Conservation (phyloP, 2,797 vertebrate genomes). For the Sphaeramia orbicularis region DNA sequence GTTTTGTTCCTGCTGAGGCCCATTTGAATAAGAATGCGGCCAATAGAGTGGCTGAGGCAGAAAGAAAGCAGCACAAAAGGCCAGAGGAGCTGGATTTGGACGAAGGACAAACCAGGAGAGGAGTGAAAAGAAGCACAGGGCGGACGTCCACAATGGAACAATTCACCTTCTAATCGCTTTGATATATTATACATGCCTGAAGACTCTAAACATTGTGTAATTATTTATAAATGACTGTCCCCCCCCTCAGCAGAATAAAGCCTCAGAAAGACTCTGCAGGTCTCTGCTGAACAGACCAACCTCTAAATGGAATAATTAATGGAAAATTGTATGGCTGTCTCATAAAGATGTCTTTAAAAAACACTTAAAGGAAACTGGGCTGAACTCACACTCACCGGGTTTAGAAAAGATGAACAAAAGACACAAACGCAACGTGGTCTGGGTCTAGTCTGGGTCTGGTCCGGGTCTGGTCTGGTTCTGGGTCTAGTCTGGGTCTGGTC, state of each 20-base stretch:
- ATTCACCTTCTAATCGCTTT: constrained; percentile 99
- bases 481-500: too few species aligned
- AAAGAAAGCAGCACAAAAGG: constrained; percentile 97
- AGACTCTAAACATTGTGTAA: constrained; percentile 99
- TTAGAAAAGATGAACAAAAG: too few species aligned
- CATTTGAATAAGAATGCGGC: constrained; percentile 98
- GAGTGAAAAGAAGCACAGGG: constrained; percentile 92
- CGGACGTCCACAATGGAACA: constrained; percentile 95
- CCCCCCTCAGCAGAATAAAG: constrained; percentile 89
- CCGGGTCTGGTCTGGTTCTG: too few species aligned
- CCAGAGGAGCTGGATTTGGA: constrained; percentile 95
- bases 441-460: background rate
- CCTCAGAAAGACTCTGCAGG: constrained; percentile 97
- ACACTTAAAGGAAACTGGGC: constrained; percentile 90
- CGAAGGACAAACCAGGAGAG: constrained; percentile 93
- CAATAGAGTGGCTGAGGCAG: constrained; percentile 95
- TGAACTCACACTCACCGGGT: too few species aligned
- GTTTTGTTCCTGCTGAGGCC: constrained; percentile 93
- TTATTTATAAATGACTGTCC: constrained; percentile 99
- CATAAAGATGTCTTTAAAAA: constrained; percentile 99
- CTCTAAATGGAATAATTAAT: constrained; percentile 94
- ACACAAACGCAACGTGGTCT: too few species aligned
- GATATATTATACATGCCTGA: constrained; percentile 99
- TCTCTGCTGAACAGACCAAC: constrained; percentile 93
- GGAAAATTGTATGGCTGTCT: constrained; percentile 97